Evolutionary conservation across 2,113 vertebrate genomes (phyloP).

Genomic region (Gambusia holbrooki): DNA sequence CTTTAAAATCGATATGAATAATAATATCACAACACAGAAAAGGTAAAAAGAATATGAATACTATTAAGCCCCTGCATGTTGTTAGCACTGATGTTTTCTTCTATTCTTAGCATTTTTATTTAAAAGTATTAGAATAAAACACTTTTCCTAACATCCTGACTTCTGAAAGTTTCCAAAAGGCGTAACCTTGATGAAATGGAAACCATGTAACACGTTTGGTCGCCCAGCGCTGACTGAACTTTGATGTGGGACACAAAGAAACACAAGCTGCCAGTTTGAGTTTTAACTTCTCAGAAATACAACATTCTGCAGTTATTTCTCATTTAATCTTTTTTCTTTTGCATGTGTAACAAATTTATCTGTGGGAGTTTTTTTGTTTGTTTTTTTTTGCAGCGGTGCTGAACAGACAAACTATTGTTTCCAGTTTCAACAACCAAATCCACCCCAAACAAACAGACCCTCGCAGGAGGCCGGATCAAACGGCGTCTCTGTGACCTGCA

Average conservation of each 20-base stretch:
- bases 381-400: neutral
- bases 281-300: neutral
- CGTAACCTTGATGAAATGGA: neutral
- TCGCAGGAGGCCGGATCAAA: conserved; percentile 14
- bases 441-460: conserved; percentile 7
- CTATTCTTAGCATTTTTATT: too few species aligned
- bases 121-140: too few species aligned
- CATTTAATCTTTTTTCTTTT: too few species aligned
- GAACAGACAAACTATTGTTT: conserved; percentile 39
- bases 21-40: too few species aligned
- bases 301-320: neutral
- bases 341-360: neutral
- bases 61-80: too few species aligned
- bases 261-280: neutral
- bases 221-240: neutral
- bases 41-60: too few species aligned
- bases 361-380: too few species aligned
- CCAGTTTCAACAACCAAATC: conserved; percentile 46
- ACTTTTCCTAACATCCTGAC: too few species aligned
- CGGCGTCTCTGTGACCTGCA: neutral
- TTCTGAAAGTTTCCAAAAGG: too few species aligned
- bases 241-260: neutral
- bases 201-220: neutral
- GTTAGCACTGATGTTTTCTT: too few species aligned
- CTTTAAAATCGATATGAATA: too few species aligned